Conservation (phyloP, 1,140 invertebrate species). For the Platyura marginata region DNA sequence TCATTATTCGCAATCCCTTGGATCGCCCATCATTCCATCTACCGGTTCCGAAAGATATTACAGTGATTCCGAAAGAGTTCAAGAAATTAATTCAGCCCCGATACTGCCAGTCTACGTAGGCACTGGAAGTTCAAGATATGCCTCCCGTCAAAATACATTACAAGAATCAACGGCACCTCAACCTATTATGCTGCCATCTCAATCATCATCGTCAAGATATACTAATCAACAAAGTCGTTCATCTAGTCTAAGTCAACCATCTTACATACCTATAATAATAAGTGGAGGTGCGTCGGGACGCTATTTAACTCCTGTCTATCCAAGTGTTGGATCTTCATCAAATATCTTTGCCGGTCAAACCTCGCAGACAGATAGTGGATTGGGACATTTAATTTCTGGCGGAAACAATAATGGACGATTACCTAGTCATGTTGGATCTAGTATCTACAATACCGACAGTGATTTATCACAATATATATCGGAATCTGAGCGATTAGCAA, state of each 20-base stretch:
- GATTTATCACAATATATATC: slow-evolving; percentile 6
- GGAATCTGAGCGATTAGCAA: slow-evolving; percentile 10
- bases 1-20: neutral
- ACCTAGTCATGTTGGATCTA: neutral
- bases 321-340: neutral
- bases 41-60: slow-evolving; percentile 8
- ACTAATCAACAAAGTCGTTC: neutral
- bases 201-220: neutral
- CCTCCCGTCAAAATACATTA: neutral
- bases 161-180: neutral
- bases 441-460: neutral
- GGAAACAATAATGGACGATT: neutral
- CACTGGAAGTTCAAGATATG: neutral
- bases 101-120: neutral
- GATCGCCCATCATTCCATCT: no score
- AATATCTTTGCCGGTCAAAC: neutral
- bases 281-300: no score
- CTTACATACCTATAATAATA: neutral
- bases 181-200: neutral
- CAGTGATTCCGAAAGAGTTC: slow-evolving; percentile 1
- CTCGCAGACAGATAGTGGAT: neutral
- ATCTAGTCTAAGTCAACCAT: neutral
- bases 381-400: neutral
- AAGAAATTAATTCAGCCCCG: slow-evolving; percentile 4
- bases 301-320: no score